Conservation (phyloP, 2,113 vertebrate genomes). For the Saiga tatarica region DNA sequence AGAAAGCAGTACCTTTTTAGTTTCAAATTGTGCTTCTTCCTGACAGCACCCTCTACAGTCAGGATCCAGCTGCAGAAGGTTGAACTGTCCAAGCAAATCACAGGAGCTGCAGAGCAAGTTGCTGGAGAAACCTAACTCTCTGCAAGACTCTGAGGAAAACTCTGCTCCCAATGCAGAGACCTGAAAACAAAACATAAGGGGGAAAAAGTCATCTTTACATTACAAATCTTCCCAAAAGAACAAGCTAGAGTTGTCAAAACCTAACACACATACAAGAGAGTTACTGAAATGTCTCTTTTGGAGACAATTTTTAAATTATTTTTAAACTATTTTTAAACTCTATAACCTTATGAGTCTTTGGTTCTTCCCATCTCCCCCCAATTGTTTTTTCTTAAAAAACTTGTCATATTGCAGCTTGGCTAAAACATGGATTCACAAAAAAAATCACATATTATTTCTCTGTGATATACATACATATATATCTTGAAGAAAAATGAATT, state of each 20-base stretch:
- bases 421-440: neutral
- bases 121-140: conserved; percentile 97
- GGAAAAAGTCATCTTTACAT: neutral
- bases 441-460: neutral
- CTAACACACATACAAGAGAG: neutral
- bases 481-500: neutral
- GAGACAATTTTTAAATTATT: neutral
- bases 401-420: neutral
- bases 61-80: conserved; percentile 87
- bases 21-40: conserved; percentile 94
- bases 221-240: neutral
- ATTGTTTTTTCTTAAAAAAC: neutral
- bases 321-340: conserved; percentile 6
- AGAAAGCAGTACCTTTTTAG: conserved; percentile 89
- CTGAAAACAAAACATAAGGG: conserved; percentile 77
- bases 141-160: conserved; percentile 94
- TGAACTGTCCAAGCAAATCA: conserved; percentile 95
- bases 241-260: neutral
- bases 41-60: conserved; percentile 95
- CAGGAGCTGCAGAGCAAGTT: conserved; percentile 98
- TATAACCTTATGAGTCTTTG: neutral
- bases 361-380: neutral
- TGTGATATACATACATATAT: neutral
- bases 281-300: neutral
- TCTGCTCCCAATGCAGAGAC: conserved; percentile 87